Percentiles rank a stretch among this genome's conserved stretches.
phyloP scores from a whole-genome alignment of 2,797 vertebrate species.

The Helicolenus hilgendorfi region DNA sequence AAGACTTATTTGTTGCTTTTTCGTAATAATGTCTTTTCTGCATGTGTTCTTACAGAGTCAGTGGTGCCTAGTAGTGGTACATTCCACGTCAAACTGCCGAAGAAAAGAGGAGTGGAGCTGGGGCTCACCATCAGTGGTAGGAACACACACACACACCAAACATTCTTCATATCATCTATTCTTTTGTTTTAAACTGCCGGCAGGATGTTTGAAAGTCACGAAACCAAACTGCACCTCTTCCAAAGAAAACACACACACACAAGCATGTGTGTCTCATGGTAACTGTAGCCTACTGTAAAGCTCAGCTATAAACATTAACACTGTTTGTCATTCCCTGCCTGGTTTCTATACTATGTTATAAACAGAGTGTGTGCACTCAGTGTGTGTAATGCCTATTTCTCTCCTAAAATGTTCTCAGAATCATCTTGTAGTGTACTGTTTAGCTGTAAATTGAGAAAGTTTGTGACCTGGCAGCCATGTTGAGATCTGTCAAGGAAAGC shows the following conservation, averaged over 20 bases:
- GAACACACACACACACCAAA: slow-evolving; percentile 42
- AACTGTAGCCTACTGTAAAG: neutral
- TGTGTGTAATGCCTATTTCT: too few relatives aligned
- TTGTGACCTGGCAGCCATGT: too few relatives aligned
- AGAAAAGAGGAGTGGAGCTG: slow-evolving; percentile 97
- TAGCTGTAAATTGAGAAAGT: too few relatives aligned
- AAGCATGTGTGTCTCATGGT: neutral
- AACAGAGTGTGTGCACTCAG: too few relatives aligned
- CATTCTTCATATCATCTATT: slow-evolving; percentile 6
- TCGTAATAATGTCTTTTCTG: neutral
- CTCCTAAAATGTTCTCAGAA: too few relatives aligned
- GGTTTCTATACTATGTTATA: too few relatives aligned
- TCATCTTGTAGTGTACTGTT: too few relatives aligned
- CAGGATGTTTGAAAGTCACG: slow-evolving; percentile 24
- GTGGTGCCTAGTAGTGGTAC: slow-evolving; percentile 98
- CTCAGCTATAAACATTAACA: neutral
- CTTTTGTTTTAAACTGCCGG: slow-evolving; percentile 22
- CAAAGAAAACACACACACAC: neutral
- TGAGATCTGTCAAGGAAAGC: too few relatives aligned
- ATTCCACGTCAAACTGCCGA: slow-evolving; percentile 98
- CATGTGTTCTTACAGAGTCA: slow-evolving; percentile 90
- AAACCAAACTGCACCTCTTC: neutral
- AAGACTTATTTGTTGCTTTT: neutral
- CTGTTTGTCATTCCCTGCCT: too few relatives aligned
- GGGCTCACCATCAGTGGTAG: slow-evolving; percentile 98